Conservation (phyloP, 1,140 invertebrate genomes). For the Arctopsyche grandis region DNA sequence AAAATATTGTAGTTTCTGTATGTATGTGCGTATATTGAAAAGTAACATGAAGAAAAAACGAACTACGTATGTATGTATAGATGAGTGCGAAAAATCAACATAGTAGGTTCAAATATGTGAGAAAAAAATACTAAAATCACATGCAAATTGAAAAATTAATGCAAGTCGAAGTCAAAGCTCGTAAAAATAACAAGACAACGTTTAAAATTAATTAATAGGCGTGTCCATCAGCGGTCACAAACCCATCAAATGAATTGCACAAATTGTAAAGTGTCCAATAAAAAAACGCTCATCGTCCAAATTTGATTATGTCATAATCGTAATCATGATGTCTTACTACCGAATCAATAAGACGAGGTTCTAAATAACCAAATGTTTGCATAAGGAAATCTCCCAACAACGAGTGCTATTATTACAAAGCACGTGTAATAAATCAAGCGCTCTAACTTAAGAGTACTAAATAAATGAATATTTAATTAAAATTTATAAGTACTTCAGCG, state of each 20-base stretch:
- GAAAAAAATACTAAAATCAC: background rate
- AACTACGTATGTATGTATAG: too few species aligned
- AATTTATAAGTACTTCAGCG: background rate
- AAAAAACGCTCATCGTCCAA: background rate
- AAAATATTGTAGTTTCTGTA: too few species aligned
- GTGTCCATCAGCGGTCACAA: background rate
- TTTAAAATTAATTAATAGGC: constrained; percentile 13
- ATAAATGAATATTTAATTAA: constrained; percentile 21
- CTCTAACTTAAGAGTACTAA: background rate
- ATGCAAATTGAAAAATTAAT: constrained; percentile 16
- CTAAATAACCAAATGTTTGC: background rate
- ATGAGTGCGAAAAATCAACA: too few species aligned
- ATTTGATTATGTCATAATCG: constrained; percentile 17
- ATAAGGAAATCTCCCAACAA: background rate
- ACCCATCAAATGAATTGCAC: background rate
- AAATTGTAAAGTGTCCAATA: background rate
- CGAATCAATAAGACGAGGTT: background rate
- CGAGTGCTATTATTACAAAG: too few species aligned
- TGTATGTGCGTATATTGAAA: too few species aligned
- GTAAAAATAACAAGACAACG: background rate
- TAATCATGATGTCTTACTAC: constrained; percentile 6
- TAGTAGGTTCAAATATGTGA: too few species aligned
- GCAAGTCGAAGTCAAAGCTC: background rate
- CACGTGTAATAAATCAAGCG: background rate
- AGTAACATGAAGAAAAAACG: too few species aligned